Conservation (phyloP, 1,140 invertebrate species). For the Bombus terrestris region DNA sequence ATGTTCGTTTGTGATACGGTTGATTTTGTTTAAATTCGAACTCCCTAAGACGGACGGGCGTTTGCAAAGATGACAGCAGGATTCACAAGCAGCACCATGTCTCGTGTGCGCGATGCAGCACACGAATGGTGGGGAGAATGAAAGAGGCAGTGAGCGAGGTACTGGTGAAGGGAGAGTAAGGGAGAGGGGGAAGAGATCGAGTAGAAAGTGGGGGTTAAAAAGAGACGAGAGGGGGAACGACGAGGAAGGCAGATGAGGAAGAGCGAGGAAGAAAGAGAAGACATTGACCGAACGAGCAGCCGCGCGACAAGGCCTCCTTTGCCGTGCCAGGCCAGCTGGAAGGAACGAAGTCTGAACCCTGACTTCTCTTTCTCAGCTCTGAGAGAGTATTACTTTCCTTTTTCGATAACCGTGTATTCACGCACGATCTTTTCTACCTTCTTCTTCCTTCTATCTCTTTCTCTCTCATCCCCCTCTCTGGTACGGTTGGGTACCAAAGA, state of each 20-base stretch:
- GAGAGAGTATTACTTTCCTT: slow-evolving; percentile 46
- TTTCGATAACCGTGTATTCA: slow-evolving; percentile 10
- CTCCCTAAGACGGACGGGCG: slow-evolving; percentile 52
- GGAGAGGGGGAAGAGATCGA: slow-evolving; percentile 11
- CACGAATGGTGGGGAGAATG: slow-evolving; percentile 64
- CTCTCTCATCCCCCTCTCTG: not conserved
- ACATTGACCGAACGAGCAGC: slow-evolving; percentile 82
- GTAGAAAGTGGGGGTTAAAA: slow-evolving; percentile 13
- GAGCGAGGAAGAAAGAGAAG: slow-evolving; percentile 74
- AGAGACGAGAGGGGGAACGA: slow-evolving; percentile 22
- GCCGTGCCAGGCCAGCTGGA: slow-evolving; percentile 76
- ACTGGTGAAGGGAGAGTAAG: slow-evolving; percentile 3
- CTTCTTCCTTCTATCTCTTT: not conserved
- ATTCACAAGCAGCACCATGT: slow-evolving; percentile 64
- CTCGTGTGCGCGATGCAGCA: slow-evolving; percentile 72
- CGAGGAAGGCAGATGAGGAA: slow-evolving; percentile 31
- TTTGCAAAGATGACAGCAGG: slow-evolving; percentile 68
- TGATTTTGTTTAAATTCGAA: slow-evolving; percentile 25
- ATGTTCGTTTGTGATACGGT: slow-evolving; percentile 16
- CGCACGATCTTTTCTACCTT: not conserved
- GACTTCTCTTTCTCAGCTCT: slow-evolving; percentile 51
- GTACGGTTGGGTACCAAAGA: slow-evolving; percentile 63
- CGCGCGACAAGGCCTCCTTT: slow-evolving; percentile 76
- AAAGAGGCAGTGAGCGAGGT: slow-evolving; percentile 54
- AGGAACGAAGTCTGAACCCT: slow-evolving; percentile 63